phyloP scores from a whole-genome alignment of 2,888 invertebrate genomes.

The Aethes cnicana region DNA sequence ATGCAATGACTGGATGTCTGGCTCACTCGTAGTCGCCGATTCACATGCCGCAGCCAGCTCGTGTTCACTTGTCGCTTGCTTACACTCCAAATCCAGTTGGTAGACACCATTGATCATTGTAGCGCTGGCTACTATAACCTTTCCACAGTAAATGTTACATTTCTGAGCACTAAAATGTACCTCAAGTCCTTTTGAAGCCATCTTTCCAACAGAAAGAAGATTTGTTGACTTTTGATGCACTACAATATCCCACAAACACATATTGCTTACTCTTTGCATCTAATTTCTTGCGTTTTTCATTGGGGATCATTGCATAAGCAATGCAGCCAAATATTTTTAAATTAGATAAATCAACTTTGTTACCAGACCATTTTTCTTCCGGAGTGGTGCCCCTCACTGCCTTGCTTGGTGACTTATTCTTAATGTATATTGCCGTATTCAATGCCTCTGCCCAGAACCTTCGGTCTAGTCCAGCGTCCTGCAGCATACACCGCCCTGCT shows the following conservation, averaged over 20 bases:
- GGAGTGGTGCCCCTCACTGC: conserved; percentile 32
- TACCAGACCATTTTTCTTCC: conserved; percentile 31
- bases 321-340: conserved; percentile 33
- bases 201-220: conserved; percentile 24
- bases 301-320: conserved; percentile 30
- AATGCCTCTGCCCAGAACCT: conserved; percentile 36
- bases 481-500: conserved; percentile 33
- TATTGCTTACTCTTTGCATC: conserved; percentile 25
- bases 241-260: conserved; percentile 29
- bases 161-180: conserved; percentile 17
- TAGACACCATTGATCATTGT: conserved; percentile 27
- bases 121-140: conserved; percentile 22
- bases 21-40: background rate
- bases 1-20: background rate
- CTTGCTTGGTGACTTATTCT: conserved; percentile 32
- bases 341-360: conserved; percentile 28
- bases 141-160: conserved; percentile 28
- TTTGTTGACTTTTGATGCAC: conserved; percentile 15
- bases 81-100: conserved; percentile 13
- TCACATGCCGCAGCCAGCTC: background rate
- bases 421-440: conserved; percentile 31
- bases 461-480: conserved; percentile 27
- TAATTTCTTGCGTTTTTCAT: conserved; percentile 29
- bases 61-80: background rate
- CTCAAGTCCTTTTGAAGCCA: conserved; percentile 13